phyloP scores from a whole-genome alignment of 2,888 invertebrate species.

The Sympetrum striolatum region DNA sequence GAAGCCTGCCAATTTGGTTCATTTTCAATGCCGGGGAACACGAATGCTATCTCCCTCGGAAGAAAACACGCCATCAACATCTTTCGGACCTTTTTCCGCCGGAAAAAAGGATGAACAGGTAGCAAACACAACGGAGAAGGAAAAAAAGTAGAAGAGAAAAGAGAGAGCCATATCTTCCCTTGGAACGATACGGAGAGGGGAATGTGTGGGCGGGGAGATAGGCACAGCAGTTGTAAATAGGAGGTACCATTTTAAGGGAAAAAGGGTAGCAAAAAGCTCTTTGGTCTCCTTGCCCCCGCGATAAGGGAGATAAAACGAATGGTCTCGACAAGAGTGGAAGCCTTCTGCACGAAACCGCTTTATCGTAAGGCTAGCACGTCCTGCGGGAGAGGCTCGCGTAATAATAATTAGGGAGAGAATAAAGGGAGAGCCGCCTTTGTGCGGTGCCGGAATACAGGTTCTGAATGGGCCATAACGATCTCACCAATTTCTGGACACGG shows the following conservation, averaged over 20 bases:
- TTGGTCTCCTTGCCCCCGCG: background rate
- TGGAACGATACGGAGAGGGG: background rate
- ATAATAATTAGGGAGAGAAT: background rate
- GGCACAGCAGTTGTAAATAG: background rate
- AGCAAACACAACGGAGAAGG: background rate
- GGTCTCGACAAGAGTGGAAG: background rate
- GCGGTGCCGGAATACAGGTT: background rate
- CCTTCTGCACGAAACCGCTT: background rate
- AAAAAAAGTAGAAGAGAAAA: background rate
- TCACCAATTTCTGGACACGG: background rate
- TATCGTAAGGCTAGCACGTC: constrained; percentile 5
- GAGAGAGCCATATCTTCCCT: background rate
- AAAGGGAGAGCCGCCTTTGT: background rate
- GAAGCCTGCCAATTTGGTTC: background rate
- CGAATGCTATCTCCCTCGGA: background rate
- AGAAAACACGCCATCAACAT: background rate
- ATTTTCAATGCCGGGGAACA: background rate
- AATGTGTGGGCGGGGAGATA: background rate
- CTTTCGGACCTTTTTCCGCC: background rate
- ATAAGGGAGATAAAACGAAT: constrained; percentile 4
- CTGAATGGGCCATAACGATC: background rate
- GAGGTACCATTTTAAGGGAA: background rate
- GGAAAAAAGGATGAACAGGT: background rate
- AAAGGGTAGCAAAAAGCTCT: background rate
- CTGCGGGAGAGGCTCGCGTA: background rate